Evolutionary conservation across 2,888 invertebrate genomes (phyloP).

Genomic region (Drosophila diplacantha): DNA sequence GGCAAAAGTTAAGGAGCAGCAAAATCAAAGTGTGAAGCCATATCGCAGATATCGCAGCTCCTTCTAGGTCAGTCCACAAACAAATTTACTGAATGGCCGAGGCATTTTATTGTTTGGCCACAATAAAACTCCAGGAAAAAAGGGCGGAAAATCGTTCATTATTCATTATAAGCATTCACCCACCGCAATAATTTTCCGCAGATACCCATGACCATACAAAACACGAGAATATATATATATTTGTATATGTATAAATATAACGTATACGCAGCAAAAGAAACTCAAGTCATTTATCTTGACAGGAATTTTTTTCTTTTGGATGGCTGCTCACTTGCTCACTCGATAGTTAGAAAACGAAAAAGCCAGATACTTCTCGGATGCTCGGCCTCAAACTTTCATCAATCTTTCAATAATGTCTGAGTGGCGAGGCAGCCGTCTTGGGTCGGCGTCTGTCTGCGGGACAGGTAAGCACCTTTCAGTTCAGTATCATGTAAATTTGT

Average conservation of each 20-base stretch:
- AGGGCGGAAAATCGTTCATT: conserved; percentile 66
- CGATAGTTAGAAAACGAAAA: conserved; percentile 27
- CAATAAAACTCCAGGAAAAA: conserved; percentile 56
- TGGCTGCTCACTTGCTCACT: conserved; percentile 15
- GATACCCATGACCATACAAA: conserved; percentile 8
- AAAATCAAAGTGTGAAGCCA: conserved; percentile 66
- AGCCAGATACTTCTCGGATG: conserved; percentile 20
- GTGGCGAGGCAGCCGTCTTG: neutral
- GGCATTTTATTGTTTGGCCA: conserved; percentile 62
- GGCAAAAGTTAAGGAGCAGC: conserved; percentile 10
- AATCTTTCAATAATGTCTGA: conserved; percentile 67
- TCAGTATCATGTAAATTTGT: conserved; percentile 72
- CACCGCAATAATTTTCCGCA: conserved; percentile 64
- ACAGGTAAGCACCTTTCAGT: conserved; percentile 55
- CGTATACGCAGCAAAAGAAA: conserved; percentile 24
- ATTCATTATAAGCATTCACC: conserved; percentile 64
- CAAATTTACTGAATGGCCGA: conserved; percentile 58
- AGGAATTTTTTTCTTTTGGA: conserved; percentile 28
- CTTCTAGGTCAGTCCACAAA: conserved; percentile 26
- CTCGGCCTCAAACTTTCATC: conserved; percentile 57
- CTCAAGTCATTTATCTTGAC: conserved; percentile 66
- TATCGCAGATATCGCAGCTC: conserved; percentile 28
- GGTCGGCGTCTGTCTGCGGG: conserved; percentile 1
- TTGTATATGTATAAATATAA: conserved; percentile 14
- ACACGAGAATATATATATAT: neutral